Evolutionary conservation across 2,888 invertebrate genomes (phyloP), one percentile per base, ranked within the genome.

Genomic region (Orchesellides sinensis): DNA sequence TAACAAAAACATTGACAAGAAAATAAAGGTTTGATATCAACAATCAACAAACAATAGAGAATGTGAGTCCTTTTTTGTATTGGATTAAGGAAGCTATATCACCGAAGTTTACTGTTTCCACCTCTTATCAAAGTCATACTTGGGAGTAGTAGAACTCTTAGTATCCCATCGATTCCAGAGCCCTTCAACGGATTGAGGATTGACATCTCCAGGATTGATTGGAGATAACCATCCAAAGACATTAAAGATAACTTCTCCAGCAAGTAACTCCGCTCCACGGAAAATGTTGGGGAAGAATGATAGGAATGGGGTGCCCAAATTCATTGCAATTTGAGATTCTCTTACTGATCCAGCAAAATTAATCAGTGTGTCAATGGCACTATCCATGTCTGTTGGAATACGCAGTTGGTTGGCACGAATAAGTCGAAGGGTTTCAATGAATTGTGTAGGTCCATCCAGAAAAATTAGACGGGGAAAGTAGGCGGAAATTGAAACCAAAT

Each of bases 381-480:
- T 66, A 77, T 86, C 78, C n/a, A 85, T 65, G 65, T 86, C 84
- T 17, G 63, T 29, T 61, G 61, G 87, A 56, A 85, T 32, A 19
- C 80, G 68, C 59, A 87, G 45, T 56, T 87, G 87, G 68, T 86
- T 86, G 54, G 75, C 69, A 47, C 87, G 84, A 66, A 87, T 66
- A 14, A 87, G 85, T 17, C 85, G 54, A 12, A 87, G 75, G 17
- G 83, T 81, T 49, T 87, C 86, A 47, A 87, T 84, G 70, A 87
- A 87, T 68, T 87, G 87, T 21, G 80, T 85, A 19, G 87, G 86
- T 47, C 87, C 87, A 29, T 87, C 87, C 45, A 87, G 69, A 63
- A 87, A 86, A 45, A 87, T 70, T 21, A 87, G 72, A 14, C 86
- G 66, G 45, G 87, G 87, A 68, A 87, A 78, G 80, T 87, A 87